These are phyloP conservation scores for Buphagus erythrorhynchus DNA, from an alignment of 2,797 vertebrate genomes.

Conservation along the genomic window DNA sequence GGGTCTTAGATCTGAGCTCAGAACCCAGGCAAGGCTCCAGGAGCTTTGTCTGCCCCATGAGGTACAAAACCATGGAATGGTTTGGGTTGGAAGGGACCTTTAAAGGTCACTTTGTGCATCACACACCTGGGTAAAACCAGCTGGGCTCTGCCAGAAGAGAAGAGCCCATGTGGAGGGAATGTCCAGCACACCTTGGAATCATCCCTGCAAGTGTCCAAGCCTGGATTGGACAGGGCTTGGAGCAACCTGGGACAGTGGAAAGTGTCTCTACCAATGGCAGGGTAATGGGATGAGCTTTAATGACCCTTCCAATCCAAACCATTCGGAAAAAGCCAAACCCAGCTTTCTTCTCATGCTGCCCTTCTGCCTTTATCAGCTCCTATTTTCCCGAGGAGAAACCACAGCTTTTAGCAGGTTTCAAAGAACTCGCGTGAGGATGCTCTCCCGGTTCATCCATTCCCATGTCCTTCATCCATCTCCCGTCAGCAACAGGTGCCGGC, in stretches of 20 bases:
- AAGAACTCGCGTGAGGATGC: background rate
- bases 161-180: too few species aligned
- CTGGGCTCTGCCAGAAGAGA: background rate
- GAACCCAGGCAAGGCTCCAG: background rate
- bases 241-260: fast-evolving
- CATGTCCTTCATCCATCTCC: background rate
- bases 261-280: background rate
- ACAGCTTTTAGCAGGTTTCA: too few species aligned
- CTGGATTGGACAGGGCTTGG: background rate
- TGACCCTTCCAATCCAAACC: background rate
- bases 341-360: fast-evolving
- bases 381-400: fast-evolving
- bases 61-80: background rate
- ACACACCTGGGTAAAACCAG: background rate
- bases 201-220: background rate
- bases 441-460: background rate
- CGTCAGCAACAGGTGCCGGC: background rate
- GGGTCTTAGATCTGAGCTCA: background rate
- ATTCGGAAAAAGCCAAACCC: background rate
- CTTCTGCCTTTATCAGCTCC: background rate
- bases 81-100: background rate
- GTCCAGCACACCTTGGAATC: background rate
- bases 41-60: background rate
- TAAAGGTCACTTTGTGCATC: background rate
- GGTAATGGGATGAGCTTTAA: background rate